These are phyloP conservation scores for Natator depressus DNA, from an alignment of 2,113 vertebrate species.

Conservation along the genomic window DNA sequence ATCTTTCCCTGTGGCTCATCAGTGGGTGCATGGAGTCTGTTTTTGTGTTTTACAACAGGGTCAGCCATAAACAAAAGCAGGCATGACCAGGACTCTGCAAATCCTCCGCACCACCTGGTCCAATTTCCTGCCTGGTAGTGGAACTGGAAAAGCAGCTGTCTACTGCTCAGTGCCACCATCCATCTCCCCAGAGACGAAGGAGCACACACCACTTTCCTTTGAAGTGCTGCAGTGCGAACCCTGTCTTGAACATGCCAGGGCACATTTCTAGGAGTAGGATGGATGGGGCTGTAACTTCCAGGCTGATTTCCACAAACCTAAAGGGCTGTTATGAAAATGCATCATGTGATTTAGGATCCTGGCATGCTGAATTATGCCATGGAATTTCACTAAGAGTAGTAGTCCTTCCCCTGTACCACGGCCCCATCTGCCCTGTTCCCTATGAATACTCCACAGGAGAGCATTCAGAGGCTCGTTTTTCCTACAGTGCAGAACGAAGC, in stretches of 20 bases:
- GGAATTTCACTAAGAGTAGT: slow-evolving; percentile 5
- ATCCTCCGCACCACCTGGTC: not conserved
- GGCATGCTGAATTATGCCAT: slow-evolving; percentile 3
- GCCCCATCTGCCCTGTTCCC: not conserved
- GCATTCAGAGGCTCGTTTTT: not conserved
- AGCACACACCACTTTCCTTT: not conserved
- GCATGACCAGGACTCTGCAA: not conserved
- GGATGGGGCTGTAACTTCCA: not conserved
- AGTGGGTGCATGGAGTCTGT: not conserved
- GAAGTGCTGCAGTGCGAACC: not conserved
- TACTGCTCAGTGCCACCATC: not conserved
- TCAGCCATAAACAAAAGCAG: not conserved
- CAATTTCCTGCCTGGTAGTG: not conserved
- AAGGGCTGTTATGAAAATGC: not conserved
- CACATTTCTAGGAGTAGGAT: not conserved
- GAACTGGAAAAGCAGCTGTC: not conserved
- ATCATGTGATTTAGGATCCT: not conserved
- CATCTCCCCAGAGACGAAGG: not conserved
- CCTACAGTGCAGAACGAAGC: slow-evolving; percentile 7
- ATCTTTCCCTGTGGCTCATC: not conserved
- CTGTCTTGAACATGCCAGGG: not conserved
- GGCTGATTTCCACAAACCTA: not conserved
- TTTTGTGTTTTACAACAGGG: not conserved
- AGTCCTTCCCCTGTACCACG: not conserved
- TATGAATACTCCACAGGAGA: not conserved